A percentile compares a stretch with the other conserved stretches of the same genome.
Conservation (phyloP, 2,797 vertebrate species). For the Periophthalmus magnuspinnatus region DNA sequence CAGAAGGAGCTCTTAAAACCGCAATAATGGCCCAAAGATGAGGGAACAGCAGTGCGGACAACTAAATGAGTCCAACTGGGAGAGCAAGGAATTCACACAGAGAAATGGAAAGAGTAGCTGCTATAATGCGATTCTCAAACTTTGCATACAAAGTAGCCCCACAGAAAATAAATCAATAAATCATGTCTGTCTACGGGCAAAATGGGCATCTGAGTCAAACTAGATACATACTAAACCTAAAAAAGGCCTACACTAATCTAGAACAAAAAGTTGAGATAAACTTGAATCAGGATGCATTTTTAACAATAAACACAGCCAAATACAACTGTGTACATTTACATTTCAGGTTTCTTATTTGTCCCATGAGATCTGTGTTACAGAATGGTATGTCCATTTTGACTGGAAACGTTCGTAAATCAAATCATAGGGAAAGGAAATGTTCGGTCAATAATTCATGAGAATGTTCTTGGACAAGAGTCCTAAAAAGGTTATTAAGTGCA, state of each 20-base stretch:
- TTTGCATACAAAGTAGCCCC: not conserved
- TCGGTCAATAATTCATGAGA: not conserved
- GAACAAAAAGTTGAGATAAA: not conserved
- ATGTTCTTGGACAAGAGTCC: not conserved
- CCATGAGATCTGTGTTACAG: conserved; percentile 34
- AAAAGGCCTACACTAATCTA: too few relatives aligned
- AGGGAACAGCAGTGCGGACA: conserved; percentile 12
- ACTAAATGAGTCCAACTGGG: conserved; percentile 18
- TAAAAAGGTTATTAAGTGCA: not conserved
- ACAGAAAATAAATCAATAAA: not conserved
- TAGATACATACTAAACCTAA: too few relatives aligned
- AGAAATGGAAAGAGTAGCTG: not conserved
- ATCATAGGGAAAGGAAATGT: conserved; percentile 11
- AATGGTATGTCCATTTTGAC: conserved; percentile 11
- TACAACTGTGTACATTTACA: conserved; percentile 16
- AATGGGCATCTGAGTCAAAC: too few relatives aligned
- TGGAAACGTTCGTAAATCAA: conserved; percentile 9
- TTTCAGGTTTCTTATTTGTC: conserved; percentile 20
- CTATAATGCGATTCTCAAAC: not conserved
- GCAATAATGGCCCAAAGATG: conserved; percentile 20
- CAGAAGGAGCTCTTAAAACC: conserved; percentile 28
- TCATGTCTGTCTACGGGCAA: not conserved
- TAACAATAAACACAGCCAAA: conserved; percentile 8
- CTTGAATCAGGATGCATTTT: conserved; percentile 10
- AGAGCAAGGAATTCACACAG: conserved; percentile 1